These are phyloP conservation scores for Tragelaphus scriptus DNA, from an alignment of 2,113 vertebrate species.

Conservation along the genomic window DNA sequence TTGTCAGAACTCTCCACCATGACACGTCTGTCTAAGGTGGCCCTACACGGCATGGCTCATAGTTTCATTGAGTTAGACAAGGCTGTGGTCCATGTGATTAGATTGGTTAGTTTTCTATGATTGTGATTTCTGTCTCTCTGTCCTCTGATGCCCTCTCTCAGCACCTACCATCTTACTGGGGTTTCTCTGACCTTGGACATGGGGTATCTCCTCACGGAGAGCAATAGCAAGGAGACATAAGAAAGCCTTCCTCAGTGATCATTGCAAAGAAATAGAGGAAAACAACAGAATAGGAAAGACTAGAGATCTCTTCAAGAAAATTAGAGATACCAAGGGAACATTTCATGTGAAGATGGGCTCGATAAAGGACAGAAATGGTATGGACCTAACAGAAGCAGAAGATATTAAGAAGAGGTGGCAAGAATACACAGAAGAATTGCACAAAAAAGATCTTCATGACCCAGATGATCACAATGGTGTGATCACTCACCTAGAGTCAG, in stretches of 20 bases:
- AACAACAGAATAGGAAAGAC: no score
- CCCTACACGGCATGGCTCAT: fast-evolving
- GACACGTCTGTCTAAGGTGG: neutral
- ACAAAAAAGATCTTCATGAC: neutral
- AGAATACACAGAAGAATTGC: neutral
- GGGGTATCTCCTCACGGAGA: fast-evolving
- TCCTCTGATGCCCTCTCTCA: neutral
- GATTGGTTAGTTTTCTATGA: neutral
- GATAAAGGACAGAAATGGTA: neutral
- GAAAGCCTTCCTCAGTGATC: neutral
- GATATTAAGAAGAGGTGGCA: neutral
- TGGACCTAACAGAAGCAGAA: neutral
- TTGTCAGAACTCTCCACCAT: neutral
- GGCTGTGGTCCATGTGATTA: neutral
- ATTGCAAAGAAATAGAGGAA: neutral
- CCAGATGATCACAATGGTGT: neutral
- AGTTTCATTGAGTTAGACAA: neutral
- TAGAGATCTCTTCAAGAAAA: no score
- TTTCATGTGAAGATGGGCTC: neutral
- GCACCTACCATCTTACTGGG: neutral
- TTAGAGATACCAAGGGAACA: no score
- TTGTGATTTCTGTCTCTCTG: neutral
- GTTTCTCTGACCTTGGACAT: neutral
- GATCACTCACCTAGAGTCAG: neutral
- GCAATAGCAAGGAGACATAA: neutral